A percentile compares a stretch with the other conserved stretches of the same genome.
phyloP scores from a whole-genome alignment of 2,797 vertebrate genomes.

The Brachymystax lenok region DNA sequence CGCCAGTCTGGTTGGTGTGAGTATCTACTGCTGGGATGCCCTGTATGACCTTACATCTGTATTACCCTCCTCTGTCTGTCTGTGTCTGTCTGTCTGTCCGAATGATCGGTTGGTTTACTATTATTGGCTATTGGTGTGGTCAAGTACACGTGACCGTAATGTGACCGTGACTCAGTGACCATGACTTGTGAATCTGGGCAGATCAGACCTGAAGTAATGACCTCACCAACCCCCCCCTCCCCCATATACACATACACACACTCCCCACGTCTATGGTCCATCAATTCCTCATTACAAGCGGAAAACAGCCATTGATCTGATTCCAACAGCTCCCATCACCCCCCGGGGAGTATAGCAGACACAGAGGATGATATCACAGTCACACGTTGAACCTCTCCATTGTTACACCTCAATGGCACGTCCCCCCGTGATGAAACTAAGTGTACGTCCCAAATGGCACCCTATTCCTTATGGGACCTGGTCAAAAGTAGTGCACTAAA shows the following conservation, averaged over 20 bases:
- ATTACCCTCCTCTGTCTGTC: not conserved
- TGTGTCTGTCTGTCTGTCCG: not conserved
- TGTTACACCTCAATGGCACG: conserved; percentile 26
- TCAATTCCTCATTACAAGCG: conserved; percentile 71
- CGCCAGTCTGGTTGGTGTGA: conserved; percentile 30
- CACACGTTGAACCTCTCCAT: conserved; percentile 4
- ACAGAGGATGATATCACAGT: conserved; percentile 53
- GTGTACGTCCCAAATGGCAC: not conserved
- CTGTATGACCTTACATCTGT: not conserved
- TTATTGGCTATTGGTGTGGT: not conserved
- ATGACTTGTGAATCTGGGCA: conserved; percentile 40
- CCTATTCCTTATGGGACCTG: not conserved
- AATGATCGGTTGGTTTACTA: not conserved
- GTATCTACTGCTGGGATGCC: conserved; percentile 30
- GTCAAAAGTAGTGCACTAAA: not conserved
- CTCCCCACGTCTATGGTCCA: conserved; percentile 53
- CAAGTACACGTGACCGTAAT: not conserved
- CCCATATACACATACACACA: not conserved
- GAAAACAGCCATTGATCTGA: conserved; percentile 67
- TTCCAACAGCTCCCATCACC: conserved; percentile 42
- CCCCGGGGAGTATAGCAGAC: conserved; percentile 32
- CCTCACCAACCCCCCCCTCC: not conserved
- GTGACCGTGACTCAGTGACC: conserved; percentile 31
- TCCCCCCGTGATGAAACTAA: conserved; percentile 24
- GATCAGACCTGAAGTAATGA: conserved; percentile 14